A percentile compares a stretch with the other conserved stretches of the same genome.
Evolutionary conservation across 2,888 invertebrate genomes (phyloP).

Genomic region (Theristus sp.): DNA sequence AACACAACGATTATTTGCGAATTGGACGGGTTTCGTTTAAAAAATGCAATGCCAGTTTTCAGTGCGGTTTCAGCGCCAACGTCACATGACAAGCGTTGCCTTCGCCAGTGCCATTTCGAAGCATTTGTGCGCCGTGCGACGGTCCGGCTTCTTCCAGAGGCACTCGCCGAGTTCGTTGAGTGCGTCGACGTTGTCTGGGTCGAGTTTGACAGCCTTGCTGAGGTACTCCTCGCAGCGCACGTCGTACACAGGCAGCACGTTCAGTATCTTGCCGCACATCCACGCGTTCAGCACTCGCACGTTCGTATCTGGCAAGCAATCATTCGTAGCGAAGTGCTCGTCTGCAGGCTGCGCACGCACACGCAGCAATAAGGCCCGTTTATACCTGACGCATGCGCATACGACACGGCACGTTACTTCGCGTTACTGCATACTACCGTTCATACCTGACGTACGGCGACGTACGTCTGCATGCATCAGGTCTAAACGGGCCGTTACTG

Average conservation of each 20-base stretch:
- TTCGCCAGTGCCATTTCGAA: conserved; percentile 47
- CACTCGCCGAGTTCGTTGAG: conserved; percentile 77
- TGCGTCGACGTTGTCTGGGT: conserved; percentile 56
- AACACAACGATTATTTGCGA: neutral
- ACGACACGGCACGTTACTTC: too few relatives aligned
- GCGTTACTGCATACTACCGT: too few relatives aligned
- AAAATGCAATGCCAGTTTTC: neutral
- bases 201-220: conserved; percentile 59
- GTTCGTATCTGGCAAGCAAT: neutral
- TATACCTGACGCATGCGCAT: too few relatives aligned
- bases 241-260: conserved; percentile 48
- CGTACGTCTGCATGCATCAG: too few relatives aligned
- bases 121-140: conserved; percentile 58
- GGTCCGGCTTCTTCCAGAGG: conserved; percentile 64
- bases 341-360: too few relatives aligned
- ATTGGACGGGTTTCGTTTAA: neutral
- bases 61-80: neutral
- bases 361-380: too few relatives aligned
- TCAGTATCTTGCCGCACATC: conserved; percentile 52
- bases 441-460: too few relatives aligned
- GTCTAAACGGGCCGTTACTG: too few relatives aligned
- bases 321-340: too few relatives aligned
- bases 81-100: conserved; percentile 11
- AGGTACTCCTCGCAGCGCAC: conserved; percentile 51
- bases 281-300: neutral